These are phyloP conservation scores for Lepidurus arcticus DNA, from an alignment of 1,140 invertebrate species.

Conservation along the genomic window DNA sequence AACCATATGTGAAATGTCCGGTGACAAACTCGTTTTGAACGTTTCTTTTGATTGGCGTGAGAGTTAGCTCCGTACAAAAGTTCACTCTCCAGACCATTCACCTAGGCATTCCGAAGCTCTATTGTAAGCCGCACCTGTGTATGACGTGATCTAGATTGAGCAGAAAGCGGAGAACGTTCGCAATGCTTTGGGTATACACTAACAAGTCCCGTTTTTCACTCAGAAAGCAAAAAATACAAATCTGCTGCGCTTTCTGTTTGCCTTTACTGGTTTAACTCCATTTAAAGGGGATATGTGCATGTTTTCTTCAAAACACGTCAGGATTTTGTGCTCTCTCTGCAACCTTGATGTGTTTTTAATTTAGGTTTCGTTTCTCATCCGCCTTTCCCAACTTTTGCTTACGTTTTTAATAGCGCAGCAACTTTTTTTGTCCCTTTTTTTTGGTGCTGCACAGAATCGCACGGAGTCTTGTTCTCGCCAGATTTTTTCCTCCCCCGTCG, in stretches of 20 bases:
- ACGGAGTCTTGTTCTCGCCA: too few relatives aligned
- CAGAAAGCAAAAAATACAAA: background rate
- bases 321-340: background rate
- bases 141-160: background rate
- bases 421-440: too few relatives aligned
- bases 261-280: background rate
- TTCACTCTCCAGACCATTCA: background rate
- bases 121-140: conserved; percentile 5
- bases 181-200: too few relatives aligned
- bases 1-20: background rate
- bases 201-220: too few relatives aligned
- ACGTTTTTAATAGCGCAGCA: too few relatives aligned
- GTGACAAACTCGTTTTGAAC: background rate
- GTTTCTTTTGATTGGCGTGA: background rate
- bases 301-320: conserved; percentile 9
- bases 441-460: too few relatives aligned
- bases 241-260: background rate
- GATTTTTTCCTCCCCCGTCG: background rate
- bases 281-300: background rate
- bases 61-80: background rate
- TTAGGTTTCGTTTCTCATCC: background rate
- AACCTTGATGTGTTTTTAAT: background rate
- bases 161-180: too few relatives aligned
- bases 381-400: background rate
- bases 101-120: background rate